phyloP scores from a whole-genome alignment of 2,888 invertebrate species.

The Microplitis deprimator region DNA sequence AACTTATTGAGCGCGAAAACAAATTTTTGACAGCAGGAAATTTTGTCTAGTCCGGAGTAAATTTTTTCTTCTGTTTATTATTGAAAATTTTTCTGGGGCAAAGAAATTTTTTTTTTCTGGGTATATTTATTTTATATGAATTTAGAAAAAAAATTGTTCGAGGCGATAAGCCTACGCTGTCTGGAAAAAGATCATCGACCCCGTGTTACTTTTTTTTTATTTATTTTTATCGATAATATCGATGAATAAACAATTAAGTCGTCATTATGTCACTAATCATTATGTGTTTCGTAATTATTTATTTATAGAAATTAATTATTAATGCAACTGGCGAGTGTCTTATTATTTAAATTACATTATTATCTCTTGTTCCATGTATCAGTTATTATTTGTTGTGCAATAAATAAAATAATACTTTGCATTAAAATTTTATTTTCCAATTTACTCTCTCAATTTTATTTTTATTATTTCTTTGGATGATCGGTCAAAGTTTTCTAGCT shows the following conservation, averaged over 20 bases:
- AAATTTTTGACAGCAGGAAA: no score
- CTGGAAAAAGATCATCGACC: constrained; percentile 21
- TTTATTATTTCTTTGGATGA: no score
- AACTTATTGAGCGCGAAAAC: no score
- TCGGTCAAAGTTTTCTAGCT: no score
- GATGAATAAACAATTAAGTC: not conserved
- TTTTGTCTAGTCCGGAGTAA: no score
- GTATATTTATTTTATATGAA: not conserved
- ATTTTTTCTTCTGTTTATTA: no score
- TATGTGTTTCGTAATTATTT: not conserved
- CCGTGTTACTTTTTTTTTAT: not conserved
- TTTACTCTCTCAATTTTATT: no score
- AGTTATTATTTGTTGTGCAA: no score
- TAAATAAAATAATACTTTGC: no score
- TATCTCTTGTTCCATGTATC: no score
- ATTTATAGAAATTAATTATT: not conserved
- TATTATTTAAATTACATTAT: not conserved
- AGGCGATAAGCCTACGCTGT: constrained; percentile 22
- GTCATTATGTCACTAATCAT: not conserved
- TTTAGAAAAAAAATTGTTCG: not conserved
- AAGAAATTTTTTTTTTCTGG: not conserved
- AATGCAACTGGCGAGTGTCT: not conserved
- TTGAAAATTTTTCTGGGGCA: not conserved
- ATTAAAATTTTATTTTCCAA: no score
- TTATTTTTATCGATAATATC: not conserved